Conservation (phyloP, 2,113 vertebrate genomes). For the Corapipo altera region DNA sequence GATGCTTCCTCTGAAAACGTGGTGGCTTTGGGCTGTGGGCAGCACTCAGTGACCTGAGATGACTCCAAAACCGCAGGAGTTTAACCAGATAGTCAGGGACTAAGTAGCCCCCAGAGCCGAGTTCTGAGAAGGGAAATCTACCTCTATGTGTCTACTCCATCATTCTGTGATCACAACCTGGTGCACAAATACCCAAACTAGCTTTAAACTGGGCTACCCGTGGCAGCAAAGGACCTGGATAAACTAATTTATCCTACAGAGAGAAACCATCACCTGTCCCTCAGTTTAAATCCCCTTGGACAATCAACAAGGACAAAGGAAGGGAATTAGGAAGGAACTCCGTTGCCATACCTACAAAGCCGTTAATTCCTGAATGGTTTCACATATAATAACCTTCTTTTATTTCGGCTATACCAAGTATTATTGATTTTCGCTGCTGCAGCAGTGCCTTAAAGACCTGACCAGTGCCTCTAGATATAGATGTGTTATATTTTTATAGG, state of each 20-base stretch:
- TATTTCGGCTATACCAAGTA: neutral
- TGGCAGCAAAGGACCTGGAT: neutral
- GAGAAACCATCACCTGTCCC: neutral
- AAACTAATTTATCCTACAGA: neutral
- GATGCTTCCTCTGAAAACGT: neutral
- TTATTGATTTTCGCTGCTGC: slow-evolving; percentile 4
- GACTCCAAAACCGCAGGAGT: neutral
- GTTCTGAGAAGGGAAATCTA: neutral
- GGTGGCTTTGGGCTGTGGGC: neutral
- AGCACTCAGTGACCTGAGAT: neutral
- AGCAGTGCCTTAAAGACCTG: neutral
- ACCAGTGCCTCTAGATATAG: neutral
- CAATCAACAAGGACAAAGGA: neutral
- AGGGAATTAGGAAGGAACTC: neutral
- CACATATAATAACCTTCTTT: neutral
- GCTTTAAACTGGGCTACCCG: neutral
- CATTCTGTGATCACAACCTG: neutral
- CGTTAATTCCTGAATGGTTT: slow-evolving; percentile 1
- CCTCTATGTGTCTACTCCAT: fast-evolving
- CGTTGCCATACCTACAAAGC: neutral
- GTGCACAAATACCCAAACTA: neutral
- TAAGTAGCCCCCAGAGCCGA: neutral
- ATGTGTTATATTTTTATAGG: slow-evolving; percentile 14
- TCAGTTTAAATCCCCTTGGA: neutral
- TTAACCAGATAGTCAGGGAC: neutral